These are phyloP conservation scores for Poeciliopsis presidionis DNA, from an alignment of 2,797 vertebrate genomes.

Conservation along the genomic window DNA sequence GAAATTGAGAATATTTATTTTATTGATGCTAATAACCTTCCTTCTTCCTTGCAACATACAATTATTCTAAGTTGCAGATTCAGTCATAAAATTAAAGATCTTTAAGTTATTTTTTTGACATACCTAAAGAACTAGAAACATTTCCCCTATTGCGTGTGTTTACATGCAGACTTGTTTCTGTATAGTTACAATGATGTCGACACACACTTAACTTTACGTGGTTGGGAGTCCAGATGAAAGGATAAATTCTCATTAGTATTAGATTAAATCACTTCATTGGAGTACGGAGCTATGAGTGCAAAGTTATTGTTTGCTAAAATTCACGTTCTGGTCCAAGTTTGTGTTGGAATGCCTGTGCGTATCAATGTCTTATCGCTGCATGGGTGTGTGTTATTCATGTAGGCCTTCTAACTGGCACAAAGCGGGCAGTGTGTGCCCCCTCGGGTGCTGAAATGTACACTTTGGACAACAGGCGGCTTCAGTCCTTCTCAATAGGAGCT, in stretches of 20 bases:
- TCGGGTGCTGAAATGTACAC: conserved; percentile 80
- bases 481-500: conserved; percentile 86
- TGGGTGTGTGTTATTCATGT: conserved; percentile 70
- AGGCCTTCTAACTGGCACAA: conserved; percentile 76
- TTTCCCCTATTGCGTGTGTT: background rate
- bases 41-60: background rate
- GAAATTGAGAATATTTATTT: background rate
- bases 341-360: conserved; percentile 46
- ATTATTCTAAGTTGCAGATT: background rate
- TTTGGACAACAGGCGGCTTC: conserved; percentile 81
- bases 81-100: background rate
- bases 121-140: background rate
- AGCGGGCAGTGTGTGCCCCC: conserved; percentile 79
- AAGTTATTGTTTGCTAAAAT: conserved; percentile 42
- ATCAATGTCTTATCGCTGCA: conserved; percentile 55
- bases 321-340: conserved; percentile 42
- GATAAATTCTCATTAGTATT: background rate
- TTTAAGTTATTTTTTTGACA: background rate
- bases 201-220: background rate
- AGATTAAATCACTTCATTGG: background rate
- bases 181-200: background rate
- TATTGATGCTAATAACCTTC: background rate
- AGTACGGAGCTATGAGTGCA: conserved; percentile 21
- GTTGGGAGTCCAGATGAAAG: background rate
- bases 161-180: background rate